These are phyloP conservation scores for Edolisoma coerulescens DNA, from an alignment of 2,113 vertebrate genomes.

Conservation along the genomic window DNA sequence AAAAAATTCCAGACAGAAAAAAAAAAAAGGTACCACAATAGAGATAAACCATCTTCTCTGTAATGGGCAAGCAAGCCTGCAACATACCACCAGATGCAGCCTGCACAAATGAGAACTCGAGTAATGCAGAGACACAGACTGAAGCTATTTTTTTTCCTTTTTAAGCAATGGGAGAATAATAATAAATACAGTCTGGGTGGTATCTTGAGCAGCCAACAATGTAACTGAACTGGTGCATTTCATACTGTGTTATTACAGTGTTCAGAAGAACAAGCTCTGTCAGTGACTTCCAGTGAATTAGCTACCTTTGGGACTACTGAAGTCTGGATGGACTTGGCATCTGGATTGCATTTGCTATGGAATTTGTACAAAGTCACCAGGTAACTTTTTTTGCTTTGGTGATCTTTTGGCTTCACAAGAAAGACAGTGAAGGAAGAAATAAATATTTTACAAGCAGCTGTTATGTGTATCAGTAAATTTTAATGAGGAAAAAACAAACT, in stretches of 20 bases:
- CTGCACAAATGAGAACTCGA: rapidly evolving
- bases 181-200: neutral
- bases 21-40: neutral
- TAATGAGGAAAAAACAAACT: neutral
- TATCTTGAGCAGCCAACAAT: neutral
- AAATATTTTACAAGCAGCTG: neutral
- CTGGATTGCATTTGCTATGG: neutral
- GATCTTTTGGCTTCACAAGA: neutral
- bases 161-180: neutral
- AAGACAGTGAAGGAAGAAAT: neutral
- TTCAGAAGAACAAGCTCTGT: neutral
- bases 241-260: neutral
- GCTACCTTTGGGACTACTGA: neutral
- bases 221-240: neutral
- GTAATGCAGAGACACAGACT: neutral
- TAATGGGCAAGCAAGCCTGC: neutral
- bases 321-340: neutral
- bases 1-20: neutral
- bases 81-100: neutral
- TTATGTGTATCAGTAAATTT: neutral
- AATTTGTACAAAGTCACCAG: neutral
- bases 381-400: neutral
- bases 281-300: neutral
- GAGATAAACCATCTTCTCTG: neutral
- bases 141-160: neutral